A percentile compares a stretch with the other conserved stretches of the same genome.
Conservation (phyloP, 2,888 invertebrate genomes). For the Agriotes lineatus region DNA sequence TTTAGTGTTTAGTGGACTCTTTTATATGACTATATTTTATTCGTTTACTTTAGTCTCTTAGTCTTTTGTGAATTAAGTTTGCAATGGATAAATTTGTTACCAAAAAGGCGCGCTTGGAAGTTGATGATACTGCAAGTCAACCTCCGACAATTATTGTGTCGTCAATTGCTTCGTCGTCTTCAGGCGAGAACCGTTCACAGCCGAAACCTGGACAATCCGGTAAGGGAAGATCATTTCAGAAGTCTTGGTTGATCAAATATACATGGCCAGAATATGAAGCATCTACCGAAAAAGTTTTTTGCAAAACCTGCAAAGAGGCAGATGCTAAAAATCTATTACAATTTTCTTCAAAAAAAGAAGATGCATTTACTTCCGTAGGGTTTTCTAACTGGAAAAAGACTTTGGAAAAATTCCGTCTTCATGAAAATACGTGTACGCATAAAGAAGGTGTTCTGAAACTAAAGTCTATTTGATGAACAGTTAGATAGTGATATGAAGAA, state of each 20-base stretch:
- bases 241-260: too few relatives aligned
- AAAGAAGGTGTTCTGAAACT: conserved; percentile 7
- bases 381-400: conserved; percentile 11
- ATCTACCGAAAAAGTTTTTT: conserved; percentile 2
- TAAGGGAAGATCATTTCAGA: background rate
- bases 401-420: background rate
- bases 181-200: too few relatives aligned
- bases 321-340: background rate
- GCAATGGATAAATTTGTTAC: too few relatives aligned
- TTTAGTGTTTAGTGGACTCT: too few relatives aligned
- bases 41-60: too few relatives aligned
- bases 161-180: too few relatives aligned
- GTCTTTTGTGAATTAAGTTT: too few relatives aligned
- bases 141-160: too few relatives aligned
- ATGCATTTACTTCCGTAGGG: background rate
- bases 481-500: conserved; percentile 1
- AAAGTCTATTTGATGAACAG: background rate
- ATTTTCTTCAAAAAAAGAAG: background rate
- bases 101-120: too few relatives aligned
- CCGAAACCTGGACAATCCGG: too few relatives aligned
- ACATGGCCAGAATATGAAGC: background rate
- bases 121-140: too few relatives aligned
- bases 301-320: conserved; percentile 9
- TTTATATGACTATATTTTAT: too few relatives aligned
- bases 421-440: background rate